Percentiles rank a stretch among this genome's conserved stretches.
Evolutionary conservation across 2,113 vertebrate species (phyloP).

Genomic region (Xyliphius kryptos): DNA sequence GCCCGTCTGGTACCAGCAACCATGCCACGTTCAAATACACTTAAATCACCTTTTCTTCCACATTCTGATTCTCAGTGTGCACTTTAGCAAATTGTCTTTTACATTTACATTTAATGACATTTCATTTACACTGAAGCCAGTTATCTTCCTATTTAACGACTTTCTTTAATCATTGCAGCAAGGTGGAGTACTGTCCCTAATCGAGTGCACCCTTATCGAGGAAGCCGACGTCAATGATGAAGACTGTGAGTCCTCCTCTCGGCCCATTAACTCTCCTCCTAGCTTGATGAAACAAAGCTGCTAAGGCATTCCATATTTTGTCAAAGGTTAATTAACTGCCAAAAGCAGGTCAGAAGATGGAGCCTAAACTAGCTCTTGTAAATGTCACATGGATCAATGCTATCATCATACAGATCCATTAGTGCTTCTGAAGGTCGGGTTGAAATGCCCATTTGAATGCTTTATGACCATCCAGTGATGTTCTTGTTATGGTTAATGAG

Average conservation of each 20-base stretch:
- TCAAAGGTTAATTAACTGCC: conserved; percentile 61
- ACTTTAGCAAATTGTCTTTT: no score
- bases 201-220: conserved; percentile 91
- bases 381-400: conserved; percentile 55
- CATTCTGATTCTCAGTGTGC: no score
- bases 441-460: conserved; percentile 16
- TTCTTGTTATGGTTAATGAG: conserved; percentile 13
- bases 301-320: conserved; percentile 19
- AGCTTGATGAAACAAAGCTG: conserved; percentile 20
- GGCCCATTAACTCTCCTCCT: not conserved
- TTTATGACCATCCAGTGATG: conserved; percentile 13
- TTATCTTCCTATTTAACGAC: no score
- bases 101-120: no score
- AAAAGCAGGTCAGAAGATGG: no score
- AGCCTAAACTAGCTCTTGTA: conserved; percentile 44
- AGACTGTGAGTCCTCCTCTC: conserved; percentile 76
- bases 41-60: no score
- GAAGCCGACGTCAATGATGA: conserved; percentile 85
- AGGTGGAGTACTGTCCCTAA: conserved; percentile 91
- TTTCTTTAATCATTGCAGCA: no score
- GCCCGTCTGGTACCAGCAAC: no score
- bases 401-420: conserved; percentile 47
- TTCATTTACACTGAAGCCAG: no score
- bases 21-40: no score
- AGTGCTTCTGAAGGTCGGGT: conserved; percentile 7